Base-by-base conservation (phyloP, 2,888 invertebrate genomes). In the Oxytorus armatus region DNA sequence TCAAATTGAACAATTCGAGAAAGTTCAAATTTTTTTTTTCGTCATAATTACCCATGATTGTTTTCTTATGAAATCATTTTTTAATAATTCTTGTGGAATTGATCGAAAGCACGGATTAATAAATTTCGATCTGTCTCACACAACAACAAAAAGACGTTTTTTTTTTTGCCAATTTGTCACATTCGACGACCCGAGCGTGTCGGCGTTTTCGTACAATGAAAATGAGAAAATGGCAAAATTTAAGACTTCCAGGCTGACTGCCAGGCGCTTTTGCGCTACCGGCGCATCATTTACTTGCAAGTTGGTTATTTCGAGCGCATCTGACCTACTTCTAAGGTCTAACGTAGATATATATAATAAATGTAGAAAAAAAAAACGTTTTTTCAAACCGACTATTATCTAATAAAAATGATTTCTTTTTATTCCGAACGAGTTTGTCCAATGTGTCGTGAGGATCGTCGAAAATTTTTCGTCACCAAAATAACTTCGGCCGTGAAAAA, bases 251-350 rank as follows among this genome's bases (percentile, higher is more conserved):
- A 81, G 80, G 80, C 80, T 66, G 18, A 44, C 10, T 81, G 80
- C 80, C 80, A 81, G 77, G 61, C 73, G 49, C 57, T 68, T 49
- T 14, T 68, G 77, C 74, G 39, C 75, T 78, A 70, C 75, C 70
- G 55, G 66, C 74, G 81, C 80, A 81, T 78, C 74, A 75, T 81
- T 74, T 77, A 57, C 77, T 74, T 55, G 69, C 80, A 69, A 61
- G 63, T 77, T 73, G 44, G 80, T 80, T 80, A 80, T 80, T 80
- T 80, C 69, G 63, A 69, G 77, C 72, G 39, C 80, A 69, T 77
- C 68, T 69, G 80, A 80, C 80, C 80, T 36, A 80, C 80, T 77
- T 80, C 69, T 69, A 69, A 77, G 61, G 59, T 68, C 68, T 57
- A 57, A 57, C 57, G 39, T 47, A 21, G 51, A 59, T 57, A 33